These are phyloP conservation scores for Drosophila melanica DNA, from an alignment of 1,140 invertebrate genomes.

Conservation along the genomic window DNA sequence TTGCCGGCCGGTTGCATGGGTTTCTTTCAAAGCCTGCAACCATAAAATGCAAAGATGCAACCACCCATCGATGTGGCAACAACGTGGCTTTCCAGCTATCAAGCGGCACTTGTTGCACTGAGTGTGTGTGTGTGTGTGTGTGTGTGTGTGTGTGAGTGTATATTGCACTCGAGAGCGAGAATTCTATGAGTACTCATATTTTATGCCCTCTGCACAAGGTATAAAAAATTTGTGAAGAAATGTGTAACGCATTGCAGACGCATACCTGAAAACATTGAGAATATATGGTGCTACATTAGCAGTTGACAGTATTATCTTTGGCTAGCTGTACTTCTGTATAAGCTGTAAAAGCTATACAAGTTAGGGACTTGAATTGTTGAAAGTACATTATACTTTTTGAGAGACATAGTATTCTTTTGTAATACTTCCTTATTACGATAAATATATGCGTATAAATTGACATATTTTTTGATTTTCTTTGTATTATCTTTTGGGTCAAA, in stretches of 20 bases:
- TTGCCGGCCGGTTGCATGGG: conserved; percentile 17
- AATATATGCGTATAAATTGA: too few species aligned
- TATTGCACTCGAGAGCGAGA: neutral
- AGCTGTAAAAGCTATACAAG: too few species aligned
- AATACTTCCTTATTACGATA: too few species aligned
- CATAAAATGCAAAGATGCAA: conserved; percentile 76
- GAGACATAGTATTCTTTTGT: too few species aligned
- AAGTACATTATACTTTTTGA: too few species aligned
- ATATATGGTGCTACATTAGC: neutral
- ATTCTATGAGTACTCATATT: conserved; percentile 1
- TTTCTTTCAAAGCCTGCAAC: conserved; percentile 27
- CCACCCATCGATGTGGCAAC: conserved; percentile 30
- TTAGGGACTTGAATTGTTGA: too few species aligned
- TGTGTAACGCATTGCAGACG: conserved; percentile 12
- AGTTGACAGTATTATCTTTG: too few species aligned
- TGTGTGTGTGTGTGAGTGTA: conserved; percentile 3
- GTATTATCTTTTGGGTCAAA: too few species aligned
- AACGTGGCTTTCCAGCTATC: conserved; percentile 15
- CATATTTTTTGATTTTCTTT: too few species aligned
- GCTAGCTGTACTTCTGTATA: too few species aligned
- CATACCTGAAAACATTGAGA: neutral
- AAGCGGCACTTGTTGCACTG: conserved; percentile 46
- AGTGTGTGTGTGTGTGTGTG: conserved; percentile 6
- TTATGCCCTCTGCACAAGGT: conserved; percentile 3
- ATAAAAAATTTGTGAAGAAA: conserved; percentile 10